These are phyloP conservation scores for Etheostoma spectabile DNA, from an alignment of 2,113 vertebrate species.

Conservation along the genomic window DNA sequence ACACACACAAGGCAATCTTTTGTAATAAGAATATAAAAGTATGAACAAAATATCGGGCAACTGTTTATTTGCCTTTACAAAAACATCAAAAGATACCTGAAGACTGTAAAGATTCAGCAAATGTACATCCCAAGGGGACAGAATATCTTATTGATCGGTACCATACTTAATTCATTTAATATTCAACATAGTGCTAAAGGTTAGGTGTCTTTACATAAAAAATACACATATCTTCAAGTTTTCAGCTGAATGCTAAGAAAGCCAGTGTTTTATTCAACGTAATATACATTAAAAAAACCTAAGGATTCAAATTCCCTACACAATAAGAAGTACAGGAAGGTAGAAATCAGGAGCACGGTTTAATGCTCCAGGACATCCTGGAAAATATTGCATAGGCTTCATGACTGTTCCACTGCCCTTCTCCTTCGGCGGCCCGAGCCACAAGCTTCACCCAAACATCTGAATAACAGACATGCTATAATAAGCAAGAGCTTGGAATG, in stretches of 20 bases:
- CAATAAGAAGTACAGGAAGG: neutral
- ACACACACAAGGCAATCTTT: neutral
- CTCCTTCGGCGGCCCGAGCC: neutral
- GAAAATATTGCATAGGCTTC: constrained; percentile 41
- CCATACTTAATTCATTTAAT: constrained; percentile 25
- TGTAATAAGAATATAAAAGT: neutral
- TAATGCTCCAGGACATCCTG: constrained; percentile 13
- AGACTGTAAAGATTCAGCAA: constrained; percentile 14
- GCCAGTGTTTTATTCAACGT: constrained; percentile 37
- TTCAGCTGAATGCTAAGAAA: constrained; percentile 1
- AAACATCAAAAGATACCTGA: constrained; percentile 30
- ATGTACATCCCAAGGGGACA: constrained; percentile 24
- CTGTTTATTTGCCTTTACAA: constrained; percentile 57
- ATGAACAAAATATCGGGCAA: neutral
- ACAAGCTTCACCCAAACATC: neutral
- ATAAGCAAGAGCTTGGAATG: constrained; percentile 37
- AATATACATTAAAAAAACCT: neutral
- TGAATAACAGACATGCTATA: neutral
- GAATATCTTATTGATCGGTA: constrained; percentile 2
- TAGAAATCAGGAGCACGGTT: neutral
- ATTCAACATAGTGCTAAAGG: constrained; percentile 23
- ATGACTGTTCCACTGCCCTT: neutral
- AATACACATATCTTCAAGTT: constrained; percentile 5
- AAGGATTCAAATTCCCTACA: neutral
- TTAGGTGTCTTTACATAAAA: constrained; percentile 3